A percentile compares a stretch with the other conserved stretches of the same genome.
Conservation (phyloP, 2,888 invertebrate genomes). For the Brenthis hecate region DNA sequence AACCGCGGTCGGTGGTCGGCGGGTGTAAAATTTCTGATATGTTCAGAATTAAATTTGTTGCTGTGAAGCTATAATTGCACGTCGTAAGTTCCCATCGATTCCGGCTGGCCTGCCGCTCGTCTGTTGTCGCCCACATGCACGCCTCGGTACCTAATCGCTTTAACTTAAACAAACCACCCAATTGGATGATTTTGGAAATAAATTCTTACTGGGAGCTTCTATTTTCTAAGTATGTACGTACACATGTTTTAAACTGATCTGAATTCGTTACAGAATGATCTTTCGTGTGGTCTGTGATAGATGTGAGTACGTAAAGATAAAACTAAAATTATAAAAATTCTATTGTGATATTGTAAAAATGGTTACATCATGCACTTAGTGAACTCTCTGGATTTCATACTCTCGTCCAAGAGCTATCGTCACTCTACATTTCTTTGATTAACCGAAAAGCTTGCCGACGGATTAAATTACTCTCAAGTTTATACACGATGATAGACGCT, state of each 20-base stretch:
- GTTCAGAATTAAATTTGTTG: slow-evolving; percentile 52
- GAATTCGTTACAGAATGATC: slow-evolving; percentile 29
- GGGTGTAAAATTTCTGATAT: slow-evolving; percentile 47
- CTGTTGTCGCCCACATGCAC: slow-evolving; percentile 70
- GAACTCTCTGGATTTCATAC: slow-evolving; percentile 32
- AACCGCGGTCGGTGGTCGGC: slow-evolving; percentile 37
- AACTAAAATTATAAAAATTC: background rate
- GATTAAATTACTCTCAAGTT: slow-evolving; percentile 69
- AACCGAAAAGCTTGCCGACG: slow-evolving; percentile 58
- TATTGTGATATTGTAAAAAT: slow-evolving; percentile 7
- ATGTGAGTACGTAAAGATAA: background rate
- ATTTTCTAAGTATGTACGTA: slow-evolving; percentile 45
- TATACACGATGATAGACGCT: slow-evolving; percentile 61
- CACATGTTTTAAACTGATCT: slow-evolving; percentile 37
- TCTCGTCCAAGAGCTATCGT: slow-evolving; percentile 58
- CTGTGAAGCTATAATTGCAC: slow-evolving; percentile 56
- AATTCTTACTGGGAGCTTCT: slow-evolving; percentile 58
- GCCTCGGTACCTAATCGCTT: slow-evolving; percentile 60
- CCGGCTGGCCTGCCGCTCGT: slow-evolving; percentile 61
- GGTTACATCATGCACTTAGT: slow-evolving; percentile 37
- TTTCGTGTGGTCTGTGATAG: slow-evolving; percentile 6
- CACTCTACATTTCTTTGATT: slow-evolving; percentile 67
- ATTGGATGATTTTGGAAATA: slow-evolving; percentile 67
- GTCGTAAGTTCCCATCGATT: slow-evolving; percentile 55
- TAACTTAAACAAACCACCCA: slow-evolving; percentile 73